These are phyloP conservation scores for Eurois occulta DNA, from an alignment of 2,888 invertebrate genomes.

Conservation along the genomic window DNA sequence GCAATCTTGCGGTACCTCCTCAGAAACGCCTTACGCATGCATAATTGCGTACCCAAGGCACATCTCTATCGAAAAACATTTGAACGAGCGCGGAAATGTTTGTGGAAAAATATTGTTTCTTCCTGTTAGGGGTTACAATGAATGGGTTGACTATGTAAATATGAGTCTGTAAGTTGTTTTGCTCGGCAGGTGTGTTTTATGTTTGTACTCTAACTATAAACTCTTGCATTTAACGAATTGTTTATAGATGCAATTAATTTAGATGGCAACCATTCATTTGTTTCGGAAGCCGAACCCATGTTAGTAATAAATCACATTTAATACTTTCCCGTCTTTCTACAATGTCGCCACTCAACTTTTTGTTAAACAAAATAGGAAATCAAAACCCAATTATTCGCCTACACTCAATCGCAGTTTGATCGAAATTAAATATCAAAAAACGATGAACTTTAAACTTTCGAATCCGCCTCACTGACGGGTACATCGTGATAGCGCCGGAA, in stretches of 20 bases:
- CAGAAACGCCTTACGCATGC: conserved; percentile 81
- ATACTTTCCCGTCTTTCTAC: conserved; percentile 29
- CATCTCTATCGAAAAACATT: conserved; percentile 73
- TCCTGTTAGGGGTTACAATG: conserved; percentile 45
- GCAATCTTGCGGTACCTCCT: conserved; percentile 79
- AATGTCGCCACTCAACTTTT: conserved; percentile 15
- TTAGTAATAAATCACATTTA: conserved; percentile 38
- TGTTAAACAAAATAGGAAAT: conserved; percentile 50
- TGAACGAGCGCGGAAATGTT: conserved; percentile 60
- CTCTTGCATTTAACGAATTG: conserved; percentile 20
- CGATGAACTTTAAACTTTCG: conserved; percentile 86
- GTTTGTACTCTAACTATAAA: neutral
- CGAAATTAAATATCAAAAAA: conserved; percentile 82
- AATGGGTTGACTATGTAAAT: conserved; percentile 49
- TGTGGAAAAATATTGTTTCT: conserved; percentile 54
- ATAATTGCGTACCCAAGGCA: conserved; percentile 76
- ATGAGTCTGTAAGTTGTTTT: conserved; percentile 29
- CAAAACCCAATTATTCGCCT: conserved; percentile 62
- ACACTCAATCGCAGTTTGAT: conserved; percentile 68
- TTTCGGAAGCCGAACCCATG: conserved; percentile 41
- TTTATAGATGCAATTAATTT: conserved; percentile 45
- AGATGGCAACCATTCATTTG: conserved; percentile 37
- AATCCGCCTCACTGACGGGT: conserved; percentile 77
- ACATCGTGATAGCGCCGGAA: conserved; percentile 82
- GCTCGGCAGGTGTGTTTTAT: conserved; percentile 30